Evolutionary conservation across 2,888 invertebrate species (phyloP).

Genomic region (Oligia strigilis): DNA sequence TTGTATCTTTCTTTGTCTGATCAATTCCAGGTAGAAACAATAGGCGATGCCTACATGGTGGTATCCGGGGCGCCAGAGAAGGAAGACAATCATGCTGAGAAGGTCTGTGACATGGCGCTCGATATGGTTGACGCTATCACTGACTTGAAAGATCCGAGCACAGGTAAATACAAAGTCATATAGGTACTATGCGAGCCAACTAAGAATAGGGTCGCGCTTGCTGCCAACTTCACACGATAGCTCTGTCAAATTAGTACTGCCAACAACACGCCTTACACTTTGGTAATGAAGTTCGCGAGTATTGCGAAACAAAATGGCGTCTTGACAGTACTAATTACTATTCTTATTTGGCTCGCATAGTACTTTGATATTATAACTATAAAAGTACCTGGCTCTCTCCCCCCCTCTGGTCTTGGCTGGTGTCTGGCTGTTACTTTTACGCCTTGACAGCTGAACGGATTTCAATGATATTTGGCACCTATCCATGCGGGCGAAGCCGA

Average conservation of each 20-base stretch:
- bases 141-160: conserved; percentile 97
- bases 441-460: not conserved
- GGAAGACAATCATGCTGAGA: conserved; percentile 97
- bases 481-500: not conserved
- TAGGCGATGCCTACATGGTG: conserved; percentile 99
- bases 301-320: no score
- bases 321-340: no score
- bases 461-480: not conserved
- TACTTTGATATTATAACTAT: not conserved
- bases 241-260: no score
- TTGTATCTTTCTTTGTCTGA: not conserved
- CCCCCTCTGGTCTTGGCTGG: no score
- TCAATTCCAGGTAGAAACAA: conserved; percentile 96
- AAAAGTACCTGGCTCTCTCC: not conserved
- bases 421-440: not conserved
- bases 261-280: no score
- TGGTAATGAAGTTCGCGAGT: no score
- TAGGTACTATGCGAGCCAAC: no score
- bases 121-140: conserved; percentile 98
- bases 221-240: no score
- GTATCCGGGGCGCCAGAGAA: conserved; percentile 98
- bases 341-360: no score
- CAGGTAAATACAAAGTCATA: conserved; percentile 90
- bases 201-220: no score
- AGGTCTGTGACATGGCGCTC: conserved; percentile 98